These are phyloP conservation scores for Stichodactyla helianthus DNA, from an alignment of 64 coral and sea anemone species.

Conservation along the genomic window DNA sequence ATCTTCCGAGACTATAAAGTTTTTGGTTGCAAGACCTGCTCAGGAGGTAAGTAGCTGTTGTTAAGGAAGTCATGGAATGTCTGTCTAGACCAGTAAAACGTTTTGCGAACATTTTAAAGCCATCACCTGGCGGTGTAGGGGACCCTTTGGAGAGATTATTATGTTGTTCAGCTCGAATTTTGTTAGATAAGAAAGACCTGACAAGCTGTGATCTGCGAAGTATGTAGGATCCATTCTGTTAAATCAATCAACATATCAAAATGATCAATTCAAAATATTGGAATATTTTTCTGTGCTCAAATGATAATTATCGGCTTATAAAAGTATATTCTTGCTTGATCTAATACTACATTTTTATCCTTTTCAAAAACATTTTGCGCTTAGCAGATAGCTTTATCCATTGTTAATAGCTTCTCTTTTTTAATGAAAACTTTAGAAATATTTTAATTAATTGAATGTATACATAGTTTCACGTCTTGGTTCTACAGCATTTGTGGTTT, in stretches of 20 bases:
- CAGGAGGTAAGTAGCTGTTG: conserved; percentile 70
- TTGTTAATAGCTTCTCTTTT: no score
- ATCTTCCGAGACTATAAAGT: conserved; percentile 80
- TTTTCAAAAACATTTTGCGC: no score
- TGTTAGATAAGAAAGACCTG: background rate
- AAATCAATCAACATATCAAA: background rate
- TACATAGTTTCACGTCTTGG: no score
- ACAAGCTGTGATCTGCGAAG: background rate
- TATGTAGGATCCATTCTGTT: background rate
- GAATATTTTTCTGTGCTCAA: background rate
- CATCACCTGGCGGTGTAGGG: conserved; percentile 3
- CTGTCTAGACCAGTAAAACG: background rate
- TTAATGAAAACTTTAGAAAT: no score
- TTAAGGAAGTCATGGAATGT: background rate
- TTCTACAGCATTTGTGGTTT: no score
- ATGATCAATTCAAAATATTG: no score
- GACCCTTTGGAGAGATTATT: background rate
- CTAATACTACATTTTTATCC: background rate
- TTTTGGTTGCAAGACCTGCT: conserved; percentile 90
- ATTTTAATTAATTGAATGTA: no score
- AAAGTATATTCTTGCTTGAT: background rate
- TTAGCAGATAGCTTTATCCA: no score
- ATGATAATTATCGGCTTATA: background rate
- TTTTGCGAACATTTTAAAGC: background rate
- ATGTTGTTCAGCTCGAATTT: background rate